Base-by-base conservation (phyloP, 92 coral and sea anemone genomes). In the Epizoanthus ramosus region DNA sequence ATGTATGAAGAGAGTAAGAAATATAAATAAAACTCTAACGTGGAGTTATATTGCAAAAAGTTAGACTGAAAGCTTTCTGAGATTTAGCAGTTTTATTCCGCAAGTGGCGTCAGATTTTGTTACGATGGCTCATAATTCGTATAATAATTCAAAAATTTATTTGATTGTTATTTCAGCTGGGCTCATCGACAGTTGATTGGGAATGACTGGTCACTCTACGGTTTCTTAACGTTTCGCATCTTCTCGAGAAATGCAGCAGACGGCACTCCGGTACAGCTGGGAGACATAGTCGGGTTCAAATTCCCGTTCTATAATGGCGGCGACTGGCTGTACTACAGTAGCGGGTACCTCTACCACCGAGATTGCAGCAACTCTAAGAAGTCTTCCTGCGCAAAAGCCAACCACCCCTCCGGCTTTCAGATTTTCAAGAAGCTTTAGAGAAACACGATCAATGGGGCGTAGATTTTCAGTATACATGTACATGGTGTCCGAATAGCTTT, bases 391-490 rank as follows among this genome's bases (percentile, higher is more conserved):
- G 97, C 93, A 21, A 17, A 50, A 23, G 74, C 58, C 24, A 66
- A 68, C 73, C 14, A n/a, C 2, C 16, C 53, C 3, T 39, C 89
- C 24, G 93, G 97, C 53, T 88, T 92, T 71, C 81, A 65, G 83
- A 92, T 92, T 43, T 92, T 87, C 64, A 92, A 92, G 63, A 75
- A 75, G 79, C 60, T 92, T 88, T 90, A n/a, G n/a, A 76, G 74
- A 53, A 43, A 43, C 50, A 43, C 50, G 50, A 43, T 43, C 50
- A 43, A 43, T 7, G 8, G 50, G 50, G 7, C 50, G n/a, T n/a
- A 43, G 50, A 43, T 43, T 43, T 4, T 43, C 50, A 7, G 8
- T 43, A 43, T 43, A 43, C 9, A 43, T 7, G 50, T 7, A 43
- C 50, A 43, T 43, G 39, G 39, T 4, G 8, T 7, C 50, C 50